These are phyloP conservation scores for Anoplolepis gracilipes DNA, from an alignment of 1,140 invertebrate species.

Conservation along the genomic window DNA sequence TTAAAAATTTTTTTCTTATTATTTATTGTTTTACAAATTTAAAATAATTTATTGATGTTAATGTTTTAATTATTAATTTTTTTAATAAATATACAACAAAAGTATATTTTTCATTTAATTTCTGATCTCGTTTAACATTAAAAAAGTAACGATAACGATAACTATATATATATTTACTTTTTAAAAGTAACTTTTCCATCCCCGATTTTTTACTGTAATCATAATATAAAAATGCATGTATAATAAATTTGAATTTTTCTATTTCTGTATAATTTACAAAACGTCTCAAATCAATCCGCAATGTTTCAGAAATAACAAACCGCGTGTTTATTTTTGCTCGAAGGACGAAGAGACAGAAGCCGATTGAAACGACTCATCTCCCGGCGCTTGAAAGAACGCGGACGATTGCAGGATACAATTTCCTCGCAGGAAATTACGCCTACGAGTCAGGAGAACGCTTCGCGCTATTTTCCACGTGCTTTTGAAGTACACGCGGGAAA, in stretches of 20 bases:
- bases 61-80: no score
- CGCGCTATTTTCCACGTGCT: constrained; percentile 28
- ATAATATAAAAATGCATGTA: no score
- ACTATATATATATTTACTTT: no score
- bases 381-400: constrained; percentile 20
- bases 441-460: constrained; percentile 19
- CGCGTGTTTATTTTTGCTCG: constrained; percentile 5
- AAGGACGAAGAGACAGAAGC: constrained; percentile 13
- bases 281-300: background rate
- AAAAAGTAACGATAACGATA: no score
- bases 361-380: constrained; percentile 15
- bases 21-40: no score
- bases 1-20: no score
- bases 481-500: constrained; percentile 18
- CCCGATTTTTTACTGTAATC: no score
- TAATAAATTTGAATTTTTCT: background rate
- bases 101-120: no score
- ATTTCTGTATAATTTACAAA: background rate
- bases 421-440: constrained; percentile 55
- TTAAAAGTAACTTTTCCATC: no score
- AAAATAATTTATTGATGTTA: no score
- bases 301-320: constrained; percentile 20
- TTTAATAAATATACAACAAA: no score
- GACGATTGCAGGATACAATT: constrained; percentile 58
- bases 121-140: no score